Base-by-base conservation (phyloP, 2,888 invertebrate genomes). In the Plebejus argus region DNA sequence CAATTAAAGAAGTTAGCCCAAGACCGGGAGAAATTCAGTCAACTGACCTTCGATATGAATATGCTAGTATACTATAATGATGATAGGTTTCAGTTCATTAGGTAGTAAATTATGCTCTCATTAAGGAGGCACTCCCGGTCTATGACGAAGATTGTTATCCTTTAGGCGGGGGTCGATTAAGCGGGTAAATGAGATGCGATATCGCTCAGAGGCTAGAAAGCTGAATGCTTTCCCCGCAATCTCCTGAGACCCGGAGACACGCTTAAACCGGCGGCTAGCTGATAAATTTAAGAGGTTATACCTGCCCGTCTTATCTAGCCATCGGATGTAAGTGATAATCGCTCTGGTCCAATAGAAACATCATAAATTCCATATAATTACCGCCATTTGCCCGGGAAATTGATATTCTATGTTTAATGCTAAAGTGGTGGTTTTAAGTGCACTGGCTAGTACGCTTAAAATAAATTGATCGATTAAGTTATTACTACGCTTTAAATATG, bases 101-200 rank as follows among this genome's bases (percentile, higher is more conserved):
- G 56, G 70, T 76, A 70, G 76, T 81, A 78, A 81, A 79, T 79
- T 70, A 79, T 80, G 80, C 77, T 78, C 78, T 78, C 79, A 80
- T 81, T 81, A 81, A 80, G 76, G 49, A 77, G 72, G 74, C 61
- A 76, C 76, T 77, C 78, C 76, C 76, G 78, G 78, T 79, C 79
- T 80, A 81, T 81, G 81, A 79, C 77, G 80, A 80, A 80, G 80
- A 82, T 81, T 79, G 79, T 80, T 82, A 81, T 82, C 82, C 82
- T 79, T 78, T 71, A 77, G 76, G 76, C 82, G 82, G 80, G 81
- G 82, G 79, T 83, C 83, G 84, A 85, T 85, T 85, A 83, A 80
- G 79, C 78, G 81, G 81, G 83, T 83, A 85, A 85, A 85, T 84
- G 85, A 83, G 84, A 85, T 83, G 85, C 83, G 81, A 80, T 82